phyloP scores from a whole-genome alignment of 2,113 vertebrate species.

The Phoenicopterus ruber region DNA sequence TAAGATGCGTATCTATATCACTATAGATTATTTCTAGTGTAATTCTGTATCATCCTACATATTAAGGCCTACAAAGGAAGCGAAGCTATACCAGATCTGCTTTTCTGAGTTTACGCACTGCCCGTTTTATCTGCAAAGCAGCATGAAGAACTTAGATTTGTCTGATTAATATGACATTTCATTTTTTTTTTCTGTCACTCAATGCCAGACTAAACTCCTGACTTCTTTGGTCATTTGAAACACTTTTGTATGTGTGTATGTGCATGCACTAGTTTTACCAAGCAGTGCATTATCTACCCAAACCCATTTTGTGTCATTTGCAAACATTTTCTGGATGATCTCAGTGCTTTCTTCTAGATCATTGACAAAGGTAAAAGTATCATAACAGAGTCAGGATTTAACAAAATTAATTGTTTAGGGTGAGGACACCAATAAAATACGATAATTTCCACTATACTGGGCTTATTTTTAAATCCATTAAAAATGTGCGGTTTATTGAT shows the following conservation, averaged over 20 bases:
- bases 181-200: background rate
- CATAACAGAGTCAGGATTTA: background rate
- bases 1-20: background rate
- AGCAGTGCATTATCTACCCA: background rate
- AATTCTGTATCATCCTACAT: background rate
- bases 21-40: background rate
- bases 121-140: background rate
- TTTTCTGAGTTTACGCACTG: background rate
- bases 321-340: background rate
- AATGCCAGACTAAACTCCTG: background rate
- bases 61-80: background rate
- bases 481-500: background rate
- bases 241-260: background rate
- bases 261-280: background rate
- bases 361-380: background rate
- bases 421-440: background rate
- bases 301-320: background rate
- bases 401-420: background rate
- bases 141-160: background rate
- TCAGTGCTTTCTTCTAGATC: background rate
- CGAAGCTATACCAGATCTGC: background rate
- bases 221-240: background rate
- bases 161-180: background rate
- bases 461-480: background rate
- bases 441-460: background rate